phyloP scores from a whole-genome alignment of 2,797 vertebrate genomes.

The Nasua narica region DNA sequence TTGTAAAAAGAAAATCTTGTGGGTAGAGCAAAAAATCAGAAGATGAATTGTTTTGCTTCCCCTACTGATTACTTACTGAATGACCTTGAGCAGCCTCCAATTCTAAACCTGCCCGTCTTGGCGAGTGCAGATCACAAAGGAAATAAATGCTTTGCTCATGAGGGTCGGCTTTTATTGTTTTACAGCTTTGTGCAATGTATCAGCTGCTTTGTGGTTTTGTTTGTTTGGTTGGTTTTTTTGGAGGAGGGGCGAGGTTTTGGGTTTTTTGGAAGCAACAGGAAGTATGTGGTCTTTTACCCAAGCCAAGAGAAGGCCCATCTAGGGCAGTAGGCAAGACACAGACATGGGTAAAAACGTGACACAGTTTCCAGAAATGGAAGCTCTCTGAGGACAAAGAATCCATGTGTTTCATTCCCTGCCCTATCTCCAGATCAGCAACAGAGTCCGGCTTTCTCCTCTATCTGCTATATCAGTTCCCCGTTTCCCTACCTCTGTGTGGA shows the following conservation, averaged over 20 bases:
- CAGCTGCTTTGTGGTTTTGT: neutral
- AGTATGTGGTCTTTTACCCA: neutral
- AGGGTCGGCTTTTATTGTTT: neutral
- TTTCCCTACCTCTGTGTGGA: neutral
- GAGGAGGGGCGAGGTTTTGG: neutral
- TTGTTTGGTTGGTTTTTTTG: too few species aligned
- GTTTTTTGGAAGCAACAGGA: neutral
- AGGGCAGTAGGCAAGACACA: neutral
- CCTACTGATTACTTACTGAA: constrained; percentile 22
- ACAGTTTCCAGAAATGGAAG: neutral
- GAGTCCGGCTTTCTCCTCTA: neutral
- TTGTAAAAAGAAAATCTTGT: constrained; percentile 27
- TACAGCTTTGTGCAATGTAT: neutral
- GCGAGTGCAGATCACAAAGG: neutral
- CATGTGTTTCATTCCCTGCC: neutral
- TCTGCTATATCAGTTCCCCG: neutral
- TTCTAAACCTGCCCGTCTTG: neutral
- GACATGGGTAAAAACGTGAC: neutral
- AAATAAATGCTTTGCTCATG: constrained; percentile 19
- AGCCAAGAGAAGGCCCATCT: neutral
- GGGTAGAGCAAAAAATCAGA: neutral
- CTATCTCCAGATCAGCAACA: neutral
- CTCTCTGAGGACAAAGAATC: neutral
- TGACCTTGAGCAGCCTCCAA: constrained; percentile 41
- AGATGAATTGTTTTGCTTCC: constrained; percentile 37